phyloP scores from a whole-genome alignment of 2,113 vertebrate genomes.

The Rhinolophus sinicus region DNA sequence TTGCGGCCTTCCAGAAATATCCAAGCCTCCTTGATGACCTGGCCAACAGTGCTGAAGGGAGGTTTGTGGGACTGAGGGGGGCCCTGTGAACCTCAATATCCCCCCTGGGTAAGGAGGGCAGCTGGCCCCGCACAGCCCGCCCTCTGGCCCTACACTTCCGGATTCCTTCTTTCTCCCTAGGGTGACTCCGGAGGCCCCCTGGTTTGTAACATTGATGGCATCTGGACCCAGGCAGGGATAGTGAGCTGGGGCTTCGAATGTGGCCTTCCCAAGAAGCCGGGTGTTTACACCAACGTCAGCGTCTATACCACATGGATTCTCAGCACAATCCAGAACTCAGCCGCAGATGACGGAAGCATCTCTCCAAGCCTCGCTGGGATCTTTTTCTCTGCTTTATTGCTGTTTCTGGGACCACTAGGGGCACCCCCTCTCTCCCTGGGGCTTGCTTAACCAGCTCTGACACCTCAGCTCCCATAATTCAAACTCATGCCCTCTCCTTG shows the following conservation, averaged over 20 bases:
- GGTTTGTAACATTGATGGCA: constrained; percentile 51
- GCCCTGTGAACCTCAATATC: background rate
- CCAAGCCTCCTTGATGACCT: background rate
- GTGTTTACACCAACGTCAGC: constrained; percentile 65
- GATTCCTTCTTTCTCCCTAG: constrained; percentile 49
- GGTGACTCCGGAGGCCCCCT: constrained; percentile 80
- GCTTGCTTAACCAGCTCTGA: background rate
- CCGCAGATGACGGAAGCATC: background rate
- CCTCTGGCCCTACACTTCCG: background rate
- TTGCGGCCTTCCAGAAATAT: background rate
- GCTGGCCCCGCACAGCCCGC: too few relatives aligned
- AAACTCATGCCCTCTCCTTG: background rate
- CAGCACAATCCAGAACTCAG: background rate
- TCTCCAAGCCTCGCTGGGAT: background rate
- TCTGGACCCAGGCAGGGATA: constrained; percentile 68
- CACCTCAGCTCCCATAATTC: background rate
- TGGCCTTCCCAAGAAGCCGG: background rate
- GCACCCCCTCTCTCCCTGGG: background rate
- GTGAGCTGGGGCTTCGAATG: constrained; percentile 70
- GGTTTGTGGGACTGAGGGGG: background rate
- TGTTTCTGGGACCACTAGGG: background rate
- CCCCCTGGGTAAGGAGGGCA: background rate
- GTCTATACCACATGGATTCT: constrained; percentile 51
- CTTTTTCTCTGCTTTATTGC: background rate
- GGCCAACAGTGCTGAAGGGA: background rate